These are phyloP conservation scores for Pangasius sanitwongsei DNA, from an alignment of 2,797 vertebrate species.

Conservation along the genomic window DNA sequence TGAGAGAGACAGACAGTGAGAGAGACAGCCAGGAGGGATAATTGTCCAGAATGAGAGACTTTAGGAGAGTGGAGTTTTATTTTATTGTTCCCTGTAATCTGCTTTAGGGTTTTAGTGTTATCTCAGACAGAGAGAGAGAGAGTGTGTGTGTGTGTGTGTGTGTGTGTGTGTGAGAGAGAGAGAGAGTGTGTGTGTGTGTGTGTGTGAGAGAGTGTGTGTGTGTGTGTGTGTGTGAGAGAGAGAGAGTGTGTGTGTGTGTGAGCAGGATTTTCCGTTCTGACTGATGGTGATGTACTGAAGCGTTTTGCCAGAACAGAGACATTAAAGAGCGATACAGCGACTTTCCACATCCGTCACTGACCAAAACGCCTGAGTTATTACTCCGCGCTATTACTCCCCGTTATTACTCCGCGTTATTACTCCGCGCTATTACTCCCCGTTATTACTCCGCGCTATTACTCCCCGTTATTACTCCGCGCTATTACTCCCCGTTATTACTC, in stretches of 20 bases:
- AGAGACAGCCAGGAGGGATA: background rate
- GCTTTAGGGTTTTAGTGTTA: background rate
- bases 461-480: background rate
- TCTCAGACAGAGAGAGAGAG: background rate
- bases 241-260: background rate
- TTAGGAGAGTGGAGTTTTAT: background rate
- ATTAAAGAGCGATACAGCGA: background rate
- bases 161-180: background rate
- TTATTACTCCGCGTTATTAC: too few species aligned
- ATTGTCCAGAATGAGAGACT: background rate
- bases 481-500: too few species aligned
- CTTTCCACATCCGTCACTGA: background rate
- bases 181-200: background rate
- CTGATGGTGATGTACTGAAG: background rate
- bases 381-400: too few species aligned
- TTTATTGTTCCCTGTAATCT: constrained; percentile 5
- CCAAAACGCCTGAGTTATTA: background rate
- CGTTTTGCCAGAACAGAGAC: constrained; percentile 6
- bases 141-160: background rate
- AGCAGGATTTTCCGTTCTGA: constrained; percentile 5
- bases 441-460: too few species aligned
- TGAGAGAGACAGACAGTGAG: background rate
- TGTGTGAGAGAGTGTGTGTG: background rate
- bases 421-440: too few species aligned
- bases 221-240: background rate